Percentiles rank a stretch among this genome's conserved stretches.
Evolutionary conservation across 2,113 vertebrate species (phyloP).

Genomic region (Rhinolophus sinicus): DNA sequence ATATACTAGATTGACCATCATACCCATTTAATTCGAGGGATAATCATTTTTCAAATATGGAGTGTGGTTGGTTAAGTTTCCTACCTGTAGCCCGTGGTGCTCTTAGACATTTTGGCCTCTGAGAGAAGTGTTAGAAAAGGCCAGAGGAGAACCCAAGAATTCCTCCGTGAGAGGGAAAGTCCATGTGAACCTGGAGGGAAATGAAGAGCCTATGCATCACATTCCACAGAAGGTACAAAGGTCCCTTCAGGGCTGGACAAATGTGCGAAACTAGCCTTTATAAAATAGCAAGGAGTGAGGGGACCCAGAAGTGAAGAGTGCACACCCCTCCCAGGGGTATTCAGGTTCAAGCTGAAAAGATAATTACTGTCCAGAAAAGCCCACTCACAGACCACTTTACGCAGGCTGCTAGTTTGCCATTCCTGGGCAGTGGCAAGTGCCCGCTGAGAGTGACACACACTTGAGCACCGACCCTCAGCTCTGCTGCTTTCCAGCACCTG

Average conservation of each 20-base stretch:
- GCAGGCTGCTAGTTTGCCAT: neutral
- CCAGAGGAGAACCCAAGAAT: neutral
- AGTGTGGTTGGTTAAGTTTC: neutral
- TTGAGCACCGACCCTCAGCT: neutral
- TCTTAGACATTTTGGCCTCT: neutral
- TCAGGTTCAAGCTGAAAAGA: neutral
- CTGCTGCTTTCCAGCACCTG: neutral
- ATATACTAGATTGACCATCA: neutral
- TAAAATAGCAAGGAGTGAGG: neutral
- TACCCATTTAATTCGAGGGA: neutral
- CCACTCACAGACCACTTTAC: neutral
- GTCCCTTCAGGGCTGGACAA: neutral
- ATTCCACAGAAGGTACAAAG: neutral
- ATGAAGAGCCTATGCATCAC: neutral
- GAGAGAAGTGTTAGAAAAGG: neutral
- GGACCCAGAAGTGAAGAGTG: neutral
- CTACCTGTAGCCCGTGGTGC: neutral
- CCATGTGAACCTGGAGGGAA: neutral
- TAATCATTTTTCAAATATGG: constrained; percentile 44
- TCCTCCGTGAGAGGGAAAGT: neutral
- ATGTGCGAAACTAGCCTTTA: neutral
- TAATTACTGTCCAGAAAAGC: neutral
- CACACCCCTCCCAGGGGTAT: neutral
- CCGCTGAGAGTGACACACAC: neutral
- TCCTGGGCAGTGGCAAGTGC: neutral